Percentiles rank a stretch among this genome's conserved stretches.
phyloP scores from a whole-genome alignment of 2,113 vertebrate species.

The Arvicanthis niloticus region DNA sequence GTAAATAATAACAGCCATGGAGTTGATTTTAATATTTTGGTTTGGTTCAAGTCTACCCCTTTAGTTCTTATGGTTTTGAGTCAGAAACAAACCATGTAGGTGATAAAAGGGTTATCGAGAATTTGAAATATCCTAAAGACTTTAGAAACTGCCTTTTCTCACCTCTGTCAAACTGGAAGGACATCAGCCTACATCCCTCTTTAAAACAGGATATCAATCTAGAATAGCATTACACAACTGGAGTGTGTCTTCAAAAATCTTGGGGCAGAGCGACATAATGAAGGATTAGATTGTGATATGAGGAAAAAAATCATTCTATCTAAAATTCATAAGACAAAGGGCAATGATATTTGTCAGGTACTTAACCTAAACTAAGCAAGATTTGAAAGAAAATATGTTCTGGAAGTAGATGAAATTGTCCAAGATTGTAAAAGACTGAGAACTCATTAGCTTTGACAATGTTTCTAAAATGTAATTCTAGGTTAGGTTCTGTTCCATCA shows the following conservation, averaged over 20 bases:
- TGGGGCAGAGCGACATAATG: background rate
- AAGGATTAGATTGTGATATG: background rate
- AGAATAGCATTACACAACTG: background rate
- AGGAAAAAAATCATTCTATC: background rate
- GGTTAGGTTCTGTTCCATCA: background rate
- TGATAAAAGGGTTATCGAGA: background rate
- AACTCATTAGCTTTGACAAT: background rate
- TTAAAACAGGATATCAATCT: background rate
- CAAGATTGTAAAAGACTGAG: background rate
- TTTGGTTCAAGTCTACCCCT: background rate
- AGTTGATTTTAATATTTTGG: background rate
- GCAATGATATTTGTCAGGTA: background rate
- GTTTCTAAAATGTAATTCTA: background rate
- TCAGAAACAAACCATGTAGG: background rate
- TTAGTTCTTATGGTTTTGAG: background rate
- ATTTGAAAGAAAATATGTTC: slow-evolving; percentile 5
- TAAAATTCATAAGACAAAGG: background rate
- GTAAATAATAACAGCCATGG: background rate
- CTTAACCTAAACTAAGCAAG: background rate
- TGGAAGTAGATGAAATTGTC: background rate
- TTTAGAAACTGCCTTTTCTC: too few relatives aligned
- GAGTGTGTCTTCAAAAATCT: background rate
- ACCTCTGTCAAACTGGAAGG: background rate
- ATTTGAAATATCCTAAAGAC: background rate
- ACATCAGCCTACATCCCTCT: background rate